These are phyloP conservation scores for Caerostris extrusa DNA, from an alignment of 1,140 invertebrate species.

Conservation along the genomic window DNA sequence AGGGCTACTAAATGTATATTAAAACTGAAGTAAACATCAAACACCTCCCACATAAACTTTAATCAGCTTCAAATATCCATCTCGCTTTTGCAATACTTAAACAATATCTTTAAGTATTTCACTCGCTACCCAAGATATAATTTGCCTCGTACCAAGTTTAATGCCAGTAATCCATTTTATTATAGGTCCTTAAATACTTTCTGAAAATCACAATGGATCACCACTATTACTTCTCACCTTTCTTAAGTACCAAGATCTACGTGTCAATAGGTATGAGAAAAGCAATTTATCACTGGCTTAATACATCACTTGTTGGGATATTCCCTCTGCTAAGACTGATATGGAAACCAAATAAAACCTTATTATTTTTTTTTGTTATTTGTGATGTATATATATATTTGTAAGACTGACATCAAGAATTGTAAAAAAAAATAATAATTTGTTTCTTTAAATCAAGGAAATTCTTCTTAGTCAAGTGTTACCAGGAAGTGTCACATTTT, in stretches of 20 bases:
- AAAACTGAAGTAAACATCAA: background rate
- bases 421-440: no score
- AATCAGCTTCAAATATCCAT: constrained; percentile 13
- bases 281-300: constrained; percentile 41
- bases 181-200: constrained; percentile 21
- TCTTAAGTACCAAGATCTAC: background rate
- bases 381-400: no score
- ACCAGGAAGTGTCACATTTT: no score
- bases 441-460: no score
- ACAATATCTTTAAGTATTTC: background rate
- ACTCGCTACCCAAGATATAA: background rate
- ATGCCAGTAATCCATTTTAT: constrained; percentile 34
- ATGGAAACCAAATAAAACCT: background rate
- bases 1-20: background rate
- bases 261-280: constrained; percentile 39
- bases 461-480: no score
- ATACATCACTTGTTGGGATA: constrained; percentile 27
- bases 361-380: background rate
- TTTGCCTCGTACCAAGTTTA: background rate
- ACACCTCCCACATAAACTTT: background rate
- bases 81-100: background rate
- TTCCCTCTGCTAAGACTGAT: background rate
- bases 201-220: background rate
- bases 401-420: no score
- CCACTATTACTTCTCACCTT: background rate